Percentiles rank a stretch among this genome's conserved stretches.
Evolutionary conservation across 2,888 invertebrate genomes (phyloP).

Genomic region (Drosophila fungiperda): DNA sequence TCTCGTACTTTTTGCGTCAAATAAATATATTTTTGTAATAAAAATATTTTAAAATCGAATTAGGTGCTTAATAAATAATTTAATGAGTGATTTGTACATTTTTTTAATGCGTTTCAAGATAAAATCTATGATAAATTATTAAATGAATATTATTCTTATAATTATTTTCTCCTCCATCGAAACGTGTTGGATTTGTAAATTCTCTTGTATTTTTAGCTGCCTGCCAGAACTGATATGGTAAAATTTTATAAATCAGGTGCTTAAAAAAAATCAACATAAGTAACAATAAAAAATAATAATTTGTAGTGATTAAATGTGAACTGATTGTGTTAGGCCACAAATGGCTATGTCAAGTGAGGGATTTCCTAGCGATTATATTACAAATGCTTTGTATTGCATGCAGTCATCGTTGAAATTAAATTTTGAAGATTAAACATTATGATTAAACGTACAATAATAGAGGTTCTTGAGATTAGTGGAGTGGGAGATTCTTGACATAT

Average conservation of each 20-base stretch:
- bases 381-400: too few relatives aligned
- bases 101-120: not conserved
- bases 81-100: not conserved
- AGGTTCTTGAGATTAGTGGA: not conserved
- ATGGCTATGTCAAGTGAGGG: not conserved
- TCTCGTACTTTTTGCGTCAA: not conserved
- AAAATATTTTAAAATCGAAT: not conserved
- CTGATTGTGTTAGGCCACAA: not conserved
- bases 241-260: not conserved
- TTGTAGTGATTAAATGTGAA: not conserved
- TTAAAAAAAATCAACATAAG: not conserved
- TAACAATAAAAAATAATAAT: not conserved
- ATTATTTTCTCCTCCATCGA: not conserved
- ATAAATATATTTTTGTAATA: not conserved
- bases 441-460: not conserved
- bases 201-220: not conserved
- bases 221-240: too few relatives aligned
- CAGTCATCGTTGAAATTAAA: not conserved
- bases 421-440: not conserved
- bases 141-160: not conserved
- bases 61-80: not conserved
- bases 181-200: not conserved
- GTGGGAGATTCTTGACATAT: constrained; percentile 10
- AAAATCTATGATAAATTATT: not conserved
- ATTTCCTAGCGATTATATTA: not conserved